A percentile compares a stretch with the other conserved stretches of the same genome.
phyloP scores from a whole-genome alignment of 2,113 vertebrate genomes.

The Oxygymnocypris stewartii region DNA sequence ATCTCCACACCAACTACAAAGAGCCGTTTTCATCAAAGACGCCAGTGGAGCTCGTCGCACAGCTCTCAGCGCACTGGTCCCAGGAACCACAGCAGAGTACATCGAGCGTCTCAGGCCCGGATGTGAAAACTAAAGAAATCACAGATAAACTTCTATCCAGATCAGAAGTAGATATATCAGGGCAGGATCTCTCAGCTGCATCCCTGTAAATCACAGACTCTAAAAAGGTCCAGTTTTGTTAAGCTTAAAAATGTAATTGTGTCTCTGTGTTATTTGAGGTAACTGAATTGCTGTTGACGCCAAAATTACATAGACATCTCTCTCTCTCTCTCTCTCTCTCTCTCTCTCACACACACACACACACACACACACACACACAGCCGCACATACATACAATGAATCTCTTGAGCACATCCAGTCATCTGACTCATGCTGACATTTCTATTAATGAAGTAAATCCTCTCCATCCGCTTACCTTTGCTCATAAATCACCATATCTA shows the following conservation, averaged over 20 bases:
- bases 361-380: background rate
- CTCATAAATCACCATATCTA: background rate
- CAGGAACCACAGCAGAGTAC: background rate
- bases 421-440: conserved; percentile 40
- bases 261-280: background rate
- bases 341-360: conserved; percentile 1
- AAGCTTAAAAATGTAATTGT: background rate
- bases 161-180: background rate
- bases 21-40: conserved; percentile 77
- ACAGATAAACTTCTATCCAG: no score
- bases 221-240: background rate
- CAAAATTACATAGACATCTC: background rate
- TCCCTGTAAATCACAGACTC: background rate
- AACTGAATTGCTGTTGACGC: background rate
- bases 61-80: background rate
- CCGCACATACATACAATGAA: conserved; percentile 41
- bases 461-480: conserved; percentile 5
- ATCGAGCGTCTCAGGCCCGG: background rate
- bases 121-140: no score
- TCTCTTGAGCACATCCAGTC: conserved; percentile 15
- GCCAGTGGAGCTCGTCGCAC: conserved; percentile 57
- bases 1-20: conserved; percentile 80
- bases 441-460: conserved; percentile 29
- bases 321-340: no score
- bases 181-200: no score